These are phyloP conservation scores for Mongoloraphidia duomilia DNA, from an alignment of 2,888 invertebrate species.

Conservation along the genomic window DNA sequence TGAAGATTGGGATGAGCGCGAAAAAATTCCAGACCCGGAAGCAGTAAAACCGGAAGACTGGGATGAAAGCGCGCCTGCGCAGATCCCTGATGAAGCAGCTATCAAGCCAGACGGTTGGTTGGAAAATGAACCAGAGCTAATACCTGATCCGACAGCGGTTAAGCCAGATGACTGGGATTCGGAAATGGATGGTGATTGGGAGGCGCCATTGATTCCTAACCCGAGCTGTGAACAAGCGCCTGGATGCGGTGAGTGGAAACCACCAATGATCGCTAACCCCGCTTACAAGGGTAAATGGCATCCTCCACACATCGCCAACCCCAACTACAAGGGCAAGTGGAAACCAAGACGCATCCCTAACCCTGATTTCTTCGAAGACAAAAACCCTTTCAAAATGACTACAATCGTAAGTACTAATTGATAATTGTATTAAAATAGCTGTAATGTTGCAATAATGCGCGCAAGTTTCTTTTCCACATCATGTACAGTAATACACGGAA, in stretches of 20 bases:
- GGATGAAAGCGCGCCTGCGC: conserved; percentile 88
- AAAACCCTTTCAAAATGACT: conserved; percentile 78
- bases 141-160: conserved; percentile 70
- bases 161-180: conserved; percentile 95
- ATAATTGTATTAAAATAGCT: neutral
- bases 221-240: conserved; percentile 54
- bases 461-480: no score
- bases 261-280: conserved; percentile 77
- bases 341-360: conserved; percentile 72
- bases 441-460: no score
- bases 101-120: conserved; percentile 84
- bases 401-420: conserved; percentile 61
- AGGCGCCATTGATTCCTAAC: conserved; percentile 84
- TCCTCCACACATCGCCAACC: conserved; percentile 78
- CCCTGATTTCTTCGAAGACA: conserved; percentile 86
- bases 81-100: conserved; percentile 74
- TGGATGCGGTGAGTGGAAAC: conserved; percentile 87
- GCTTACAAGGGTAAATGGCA: conserved; percentile 89
- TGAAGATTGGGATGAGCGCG: conserved; percentile 91
- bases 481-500: no score
- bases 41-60: conserved; percentile 90
- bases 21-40: conserved; percentile 78
- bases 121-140: conserved; percentile 75
- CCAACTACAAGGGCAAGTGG: conserved; percentile 95
- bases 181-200: conserved; percentile 99